These are phyloP conservation scores for Mya arenaria DNA, from an alignment of 1,140 invertebrate genomes.

Conservation along the genomic window DNA sequence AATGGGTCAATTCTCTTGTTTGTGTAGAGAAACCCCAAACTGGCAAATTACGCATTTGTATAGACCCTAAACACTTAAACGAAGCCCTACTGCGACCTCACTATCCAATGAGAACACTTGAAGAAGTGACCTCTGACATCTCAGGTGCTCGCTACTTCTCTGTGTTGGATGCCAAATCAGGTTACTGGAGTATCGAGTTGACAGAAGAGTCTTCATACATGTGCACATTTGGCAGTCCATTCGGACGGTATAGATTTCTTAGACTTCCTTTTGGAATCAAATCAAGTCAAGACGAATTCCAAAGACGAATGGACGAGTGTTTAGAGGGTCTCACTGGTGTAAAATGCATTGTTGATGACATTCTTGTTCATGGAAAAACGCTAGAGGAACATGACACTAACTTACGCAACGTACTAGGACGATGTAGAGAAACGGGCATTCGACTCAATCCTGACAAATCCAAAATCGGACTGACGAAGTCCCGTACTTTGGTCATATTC, in stretches of 20 bases:
- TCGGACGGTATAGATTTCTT: constrained; percentile 55
- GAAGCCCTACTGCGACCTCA: constrained; percentile 8
- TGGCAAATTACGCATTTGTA: not conserved
- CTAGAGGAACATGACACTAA: constrained; percentile 8
- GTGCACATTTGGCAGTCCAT: constrained; percentile 72
- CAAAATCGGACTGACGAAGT: not conserved
- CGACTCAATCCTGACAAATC: not conserved
- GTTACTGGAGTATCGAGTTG: not conserved
- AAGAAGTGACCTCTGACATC: not conserved
- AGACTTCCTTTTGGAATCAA: not conserved
- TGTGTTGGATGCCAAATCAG: not conserved
- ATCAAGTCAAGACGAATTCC: not conserved
- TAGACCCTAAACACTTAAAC: constrained; percentile 16
- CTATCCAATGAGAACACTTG: constrained; percentile 10
- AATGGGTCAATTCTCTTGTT: constrained; percentile 82
- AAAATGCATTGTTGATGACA: not conserved
- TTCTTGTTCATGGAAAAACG: not conserved
- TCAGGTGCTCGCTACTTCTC: not conserved
- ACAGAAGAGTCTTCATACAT: constrained; percentile 54
- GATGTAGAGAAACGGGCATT: not conserved
- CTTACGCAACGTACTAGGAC: not conserved
- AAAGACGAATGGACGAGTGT: not conserved
- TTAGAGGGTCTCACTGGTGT: not conserved
- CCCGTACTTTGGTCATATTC: not conserved
- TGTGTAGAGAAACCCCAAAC: not conserved